phyloP scores from a whole-genome alignment of 2,797 vertebrate genomes.

The Poecilia velifera region DNA sequence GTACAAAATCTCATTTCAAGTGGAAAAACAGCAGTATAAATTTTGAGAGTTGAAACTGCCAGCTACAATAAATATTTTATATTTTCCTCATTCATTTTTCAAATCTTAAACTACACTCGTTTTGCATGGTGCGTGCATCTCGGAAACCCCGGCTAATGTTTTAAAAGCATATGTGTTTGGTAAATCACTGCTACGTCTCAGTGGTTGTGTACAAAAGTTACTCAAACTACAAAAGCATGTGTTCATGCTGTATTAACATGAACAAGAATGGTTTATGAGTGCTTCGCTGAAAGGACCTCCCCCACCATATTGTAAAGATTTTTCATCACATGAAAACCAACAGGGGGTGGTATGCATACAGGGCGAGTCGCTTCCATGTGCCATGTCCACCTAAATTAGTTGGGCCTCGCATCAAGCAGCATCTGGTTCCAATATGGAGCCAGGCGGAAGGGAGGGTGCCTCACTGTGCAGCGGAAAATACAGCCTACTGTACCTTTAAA shows the following conservation, averaged over 20 bases:
- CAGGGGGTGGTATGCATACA: constrained; percentile 84
- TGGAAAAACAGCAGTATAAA: constrained; percentile 47
- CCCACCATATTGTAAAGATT: constrained; percentile 76
- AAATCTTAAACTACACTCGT: constrained; percentile 12
- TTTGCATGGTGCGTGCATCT: constrained; percentile 10
- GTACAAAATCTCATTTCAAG: constrained; percentile 27
- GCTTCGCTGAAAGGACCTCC: constrained; percentile 65
- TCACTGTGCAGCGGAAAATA: constrained; percentile 85
- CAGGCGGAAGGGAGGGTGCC: constrained; percentile 87
- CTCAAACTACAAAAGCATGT: constrained; percentile 31
- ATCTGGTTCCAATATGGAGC: constrained; percentile 89
- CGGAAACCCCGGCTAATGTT: constrained; percentile 21
- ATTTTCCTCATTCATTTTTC: constrained; percentile 12
- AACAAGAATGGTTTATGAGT: constrained; percentile 49
- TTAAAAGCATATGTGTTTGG: constrained; percentile 8
- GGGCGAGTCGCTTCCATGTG: constrained; percentile 84
- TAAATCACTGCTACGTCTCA: constrained; percentile 30
- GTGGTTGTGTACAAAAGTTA: constrained; percentile 30
- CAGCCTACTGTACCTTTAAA: constrained; percentile 89
- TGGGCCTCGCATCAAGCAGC: constrained; percentile 84
- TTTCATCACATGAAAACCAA: constrained; percentile 84
- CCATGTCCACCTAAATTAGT: constrained; percentile 87
- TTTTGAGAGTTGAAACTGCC: constrained; percentile 47
- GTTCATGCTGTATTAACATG: constrained; percentile 38
- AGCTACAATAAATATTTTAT: constrained; percentile 12